Base-by-base conservation (phyloP, 2,797 vertebrate genomes). In the Falco biarmicus region DNA sequence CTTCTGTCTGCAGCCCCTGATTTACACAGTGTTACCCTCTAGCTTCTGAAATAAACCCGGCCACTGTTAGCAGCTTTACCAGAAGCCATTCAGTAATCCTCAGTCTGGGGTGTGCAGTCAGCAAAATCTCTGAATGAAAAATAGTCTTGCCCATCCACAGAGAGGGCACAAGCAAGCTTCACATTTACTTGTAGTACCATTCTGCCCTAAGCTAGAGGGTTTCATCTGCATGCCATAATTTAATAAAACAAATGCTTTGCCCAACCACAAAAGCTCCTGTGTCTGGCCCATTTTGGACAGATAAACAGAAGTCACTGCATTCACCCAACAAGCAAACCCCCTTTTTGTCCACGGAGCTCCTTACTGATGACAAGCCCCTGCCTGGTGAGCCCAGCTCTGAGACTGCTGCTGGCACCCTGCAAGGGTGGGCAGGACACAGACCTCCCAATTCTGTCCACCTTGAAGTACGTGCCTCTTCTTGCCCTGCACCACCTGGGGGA, bases 1-100 rank as follows among this genome's bases (percentile, higher is more conserved):
- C 11, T 17, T 34, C 74, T 81, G 69, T 37, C 88, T 80, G 75
- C 85, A 93, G 50, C 34, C 64, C 64, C 81, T 43, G 80, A 68
- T 91, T 84, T 81, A 87, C 53, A 57, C 29, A 16, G 31, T 13
- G 65, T 50, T n/a, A n/a, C 24, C 59, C 47, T 76, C 45, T 39
- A 43, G 54, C 56, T 79, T 48, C 77, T 43, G 50, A 76, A 56
- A 56, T 11, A 50, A 86, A 47, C 45, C 50, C 77, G 66, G 51
- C 19, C 54, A 18, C 80, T 63, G 34, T 11, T 6, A n/a, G 85
- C 24, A 24, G 68, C 32, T 91, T 56, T 51, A 41, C 43, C 84
- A 85, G 91, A 37, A 76, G n/a, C 21, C 68, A 71, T 53, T 13
- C 71, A 34, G 53, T 26, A 70, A 71, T 51, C 74, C 64, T 37